Conservation (phyloP, 2,113 vertebrate species). For the Parotia lawesii region DNA sequence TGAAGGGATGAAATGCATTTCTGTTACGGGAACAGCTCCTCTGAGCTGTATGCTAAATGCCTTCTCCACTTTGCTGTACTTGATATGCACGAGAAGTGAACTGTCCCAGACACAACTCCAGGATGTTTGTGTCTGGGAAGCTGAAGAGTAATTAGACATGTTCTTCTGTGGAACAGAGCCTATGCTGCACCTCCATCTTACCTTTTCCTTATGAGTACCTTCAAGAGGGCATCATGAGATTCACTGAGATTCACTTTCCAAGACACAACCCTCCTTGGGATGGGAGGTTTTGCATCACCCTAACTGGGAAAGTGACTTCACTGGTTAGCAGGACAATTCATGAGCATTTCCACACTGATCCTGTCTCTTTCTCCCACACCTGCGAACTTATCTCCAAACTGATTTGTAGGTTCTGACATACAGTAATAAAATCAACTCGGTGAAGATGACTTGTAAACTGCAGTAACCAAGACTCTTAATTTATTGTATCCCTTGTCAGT, state of each 20-base stretch:
- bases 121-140: not conserved
- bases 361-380: not conserved
- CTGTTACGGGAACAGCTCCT: not conserved
- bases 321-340: not conserved
- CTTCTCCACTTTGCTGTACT: not conserved
- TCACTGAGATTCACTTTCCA: not conserved
- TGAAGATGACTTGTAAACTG: not conserved
- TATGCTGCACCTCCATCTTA: not conserved
- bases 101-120: not conserved
- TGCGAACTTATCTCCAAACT: not conserved
- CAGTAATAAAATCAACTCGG: not conserved
- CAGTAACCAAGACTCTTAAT: not conserved
- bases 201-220: not conserved
- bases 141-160: not conserved
- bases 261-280: not conserved
- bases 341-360: not conserved
- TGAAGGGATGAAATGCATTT: not conserved
- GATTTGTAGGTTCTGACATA: not conserved
- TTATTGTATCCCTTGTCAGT: not conserved
- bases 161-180: not conserved
- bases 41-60: not conserved
- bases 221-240: not conserved
- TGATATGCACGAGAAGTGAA: not conserved
- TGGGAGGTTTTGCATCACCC: fast-evolving
- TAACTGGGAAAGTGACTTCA: not conserved